phyloP scores from a whole-genome alignment of 92 coral and sea anemone species.

The Zoanthus sansibaricus region DNA sequence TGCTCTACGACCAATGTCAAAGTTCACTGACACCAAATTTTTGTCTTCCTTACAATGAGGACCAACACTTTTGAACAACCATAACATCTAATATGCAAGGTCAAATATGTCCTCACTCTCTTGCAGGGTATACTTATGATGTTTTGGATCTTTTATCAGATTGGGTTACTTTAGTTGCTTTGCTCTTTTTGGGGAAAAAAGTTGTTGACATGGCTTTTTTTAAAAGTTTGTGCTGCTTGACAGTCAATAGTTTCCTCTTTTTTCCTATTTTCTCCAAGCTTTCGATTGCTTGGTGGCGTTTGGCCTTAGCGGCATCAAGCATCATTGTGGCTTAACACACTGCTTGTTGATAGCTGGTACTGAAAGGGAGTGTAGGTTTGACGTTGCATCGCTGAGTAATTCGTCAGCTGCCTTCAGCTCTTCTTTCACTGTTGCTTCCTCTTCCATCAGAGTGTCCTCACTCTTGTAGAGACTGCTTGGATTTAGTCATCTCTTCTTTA shows the following conservation, averaged over 20 bases:
- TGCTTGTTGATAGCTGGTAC: not conserved
- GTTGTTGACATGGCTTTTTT: not conserved
- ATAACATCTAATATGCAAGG: too few species aligned
- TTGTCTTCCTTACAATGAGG: not conserved
- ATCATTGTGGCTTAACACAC: not conserved
- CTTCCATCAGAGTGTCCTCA: not conserved
- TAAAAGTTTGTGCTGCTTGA: not conserved
- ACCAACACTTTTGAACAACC: not conserved
- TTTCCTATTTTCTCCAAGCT: not conserved
- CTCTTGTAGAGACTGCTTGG: not conserved
- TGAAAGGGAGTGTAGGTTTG: too few species aligned
- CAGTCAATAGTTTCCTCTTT: not conserved
- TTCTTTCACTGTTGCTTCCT: not conserved
- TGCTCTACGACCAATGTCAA: not conserved
- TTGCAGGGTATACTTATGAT: not conserved
- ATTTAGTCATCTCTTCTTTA: not conserved
- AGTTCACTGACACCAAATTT: not conserved
- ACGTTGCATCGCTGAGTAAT: not conserved
- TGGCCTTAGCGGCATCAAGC: too few species aligned
- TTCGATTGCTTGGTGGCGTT: not conserved
- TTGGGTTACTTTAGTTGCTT: not conserved
- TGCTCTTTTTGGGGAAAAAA: not conserved
- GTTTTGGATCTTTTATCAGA: not conserved
- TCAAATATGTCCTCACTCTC: too few species aligned
- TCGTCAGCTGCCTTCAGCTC: not conserved